Evolutionary conservation across 2,888 invertebrate genomes (phyloP).

Genomic region (Melikaiella ostensackeni): DNA sequence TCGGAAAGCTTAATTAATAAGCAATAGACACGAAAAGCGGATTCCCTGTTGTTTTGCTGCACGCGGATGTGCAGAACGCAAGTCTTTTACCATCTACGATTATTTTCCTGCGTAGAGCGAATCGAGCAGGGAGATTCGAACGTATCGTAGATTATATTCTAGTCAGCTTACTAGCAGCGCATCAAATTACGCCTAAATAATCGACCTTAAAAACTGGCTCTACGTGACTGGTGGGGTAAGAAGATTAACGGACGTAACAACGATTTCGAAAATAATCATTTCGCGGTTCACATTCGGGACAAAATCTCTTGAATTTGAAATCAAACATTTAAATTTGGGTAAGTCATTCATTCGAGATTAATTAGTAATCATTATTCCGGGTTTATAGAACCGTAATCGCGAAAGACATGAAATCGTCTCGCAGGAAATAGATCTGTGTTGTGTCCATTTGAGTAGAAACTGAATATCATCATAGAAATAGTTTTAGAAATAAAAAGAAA

Average conservation of each 20-base stretch:
- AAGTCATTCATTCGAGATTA: conserved; percentile 2
- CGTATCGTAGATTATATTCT: conserved; percentile 72
- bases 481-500: not conserved
- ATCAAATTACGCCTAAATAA: conserved; percentile 58
- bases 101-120: conserved; percentile 22
- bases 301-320: not conserved
- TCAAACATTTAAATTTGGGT: not conserved
- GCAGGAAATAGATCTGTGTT: conserved; percentile 8
- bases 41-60: conserved; percentile 29
- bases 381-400: not conserved
- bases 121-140: conserved; percentile 45
- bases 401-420: conserved; percentile 25
- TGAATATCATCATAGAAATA: not conserved
- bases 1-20: conserved; percentile 34
- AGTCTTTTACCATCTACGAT: conserved; percentile 5
- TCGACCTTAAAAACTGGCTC: conserved; percentile 48
- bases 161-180: conserved; percentile 77
- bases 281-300: conserved; percentile 1
- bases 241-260: conserved; percentile 30
- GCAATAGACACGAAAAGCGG: conserved; percentile 16
- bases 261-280: conserved; percentile 7
- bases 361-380: not conserved
- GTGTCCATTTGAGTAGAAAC: not conserved
- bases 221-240: conserved; percentile 27
- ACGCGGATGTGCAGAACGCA: conserved; percentile 4